Evolutionary conservation across 2,888 invertebrate species (phyloP).

Genomic region (Heteromyza rotundicornis): DNA sequence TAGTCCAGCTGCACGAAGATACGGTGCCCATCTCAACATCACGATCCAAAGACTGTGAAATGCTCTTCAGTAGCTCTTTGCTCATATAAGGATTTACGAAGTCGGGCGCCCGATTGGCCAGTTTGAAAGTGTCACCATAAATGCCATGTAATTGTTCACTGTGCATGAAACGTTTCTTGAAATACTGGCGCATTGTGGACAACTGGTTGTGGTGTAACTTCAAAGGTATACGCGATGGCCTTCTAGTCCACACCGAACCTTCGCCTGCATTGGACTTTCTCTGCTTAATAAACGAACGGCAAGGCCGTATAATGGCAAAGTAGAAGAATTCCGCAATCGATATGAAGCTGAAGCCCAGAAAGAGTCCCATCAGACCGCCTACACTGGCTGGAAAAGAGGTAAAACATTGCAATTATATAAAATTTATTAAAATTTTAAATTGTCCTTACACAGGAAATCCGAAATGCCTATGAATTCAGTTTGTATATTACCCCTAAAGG

Average conservation of each 20-base stretch:
- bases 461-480: conserved; percentile 81
- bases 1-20: too few relatives aligned
- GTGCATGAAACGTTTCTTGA: background rate
- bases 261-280: background rate
- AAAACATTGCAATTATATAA: background rate
- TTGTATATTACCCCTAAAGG: conserved; percentile 74
- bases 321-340: conserved; percentile 79
- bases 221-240: too few relatives aligned
- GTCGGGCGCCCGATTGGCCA: too few relatives aligned
- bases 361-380: conserved; percentile 79
- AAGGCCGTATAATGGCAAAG: conserved; percentile 70
- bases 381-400: conserved; percentile 72
- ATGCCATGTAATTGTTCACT: too few relatives aligned
- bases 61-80: too few relatives aligned
- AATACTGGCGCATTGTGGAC: background rate
- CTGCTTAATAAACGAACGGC: conserved; percentile 40
- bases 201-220: background rate
- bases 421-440: background rate
- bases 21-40: too few relatives aligned
- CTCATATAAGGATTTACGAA: too few relatives aligned
- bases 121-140: too few relatives aligned
- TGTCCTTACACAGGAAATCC: conserved; percentile 76
- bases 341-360: conserved; percentile 82
- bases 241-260: too few relatives aligned
- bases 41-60: too few relatives aligned